Evolutionary conservation across 2,797 vertebrate genomes (phyloP), one percentile per base, ranked within the genome.

Genomic region (Sebastes nivosus): DNA sequence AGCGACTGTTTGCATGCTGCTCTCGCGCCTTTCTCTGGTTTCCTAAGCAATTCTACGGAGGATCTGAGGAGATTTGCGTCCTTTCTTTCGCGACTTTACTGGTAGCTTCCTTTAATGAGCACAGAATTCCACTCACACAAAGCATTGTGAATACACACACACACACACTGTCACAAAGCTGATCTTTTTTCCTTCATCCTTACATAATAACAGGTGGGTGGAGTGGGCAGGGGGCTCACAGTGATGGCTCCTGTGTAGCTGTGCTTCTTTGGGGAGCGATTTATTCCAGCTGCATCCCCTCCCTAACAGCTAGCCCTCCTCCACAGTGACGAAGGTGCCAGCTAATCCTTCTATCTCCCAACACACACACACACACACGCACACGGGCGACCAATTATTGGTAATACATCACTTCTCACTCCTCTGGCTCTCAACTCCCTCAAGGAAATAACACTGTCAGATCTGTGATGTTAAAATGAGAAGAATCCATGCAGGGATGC

Each of bases 131-230:
- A 66, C 73, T 69, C 6, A 38, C 67, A 78, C 67, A 75, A 74
- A 82, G 57, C 55, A 14, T 64, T 67, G 60, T 70, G 60, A 72
- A 75, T 32, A 32, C 67, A 75, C 67, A 68, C 64, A 30, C 64
- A 30, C 42, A 77, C 27, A 29, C 38, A 42, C 64, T 50, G 73
- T 79, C 63, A 89, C 75, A 86, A 72, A 79, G 87, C 83, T 85
- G 86, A 88, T 84, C 63, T 87, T 81, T 78, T 81, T 87, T 82
- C 79, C 38, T 86, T 73, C 64, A 9, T 71, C 83, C 77, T 94
- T 93, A 93, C 74, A 75, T 95, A 95, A 94, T 94, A 95, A 94
- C 59, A 27, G 65, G 92, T 94, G 91, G 94, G 92, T 94, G 93
- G 93, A 89, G 93, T 91, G 90, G 93, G 92, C 83, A 68, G 0